Evolutionary conservation across 2,888 invertebrate species (phyloP), one percentile per base, ranked within the genome.

Genomic region (Tromatobia lineatoria): DNA sequence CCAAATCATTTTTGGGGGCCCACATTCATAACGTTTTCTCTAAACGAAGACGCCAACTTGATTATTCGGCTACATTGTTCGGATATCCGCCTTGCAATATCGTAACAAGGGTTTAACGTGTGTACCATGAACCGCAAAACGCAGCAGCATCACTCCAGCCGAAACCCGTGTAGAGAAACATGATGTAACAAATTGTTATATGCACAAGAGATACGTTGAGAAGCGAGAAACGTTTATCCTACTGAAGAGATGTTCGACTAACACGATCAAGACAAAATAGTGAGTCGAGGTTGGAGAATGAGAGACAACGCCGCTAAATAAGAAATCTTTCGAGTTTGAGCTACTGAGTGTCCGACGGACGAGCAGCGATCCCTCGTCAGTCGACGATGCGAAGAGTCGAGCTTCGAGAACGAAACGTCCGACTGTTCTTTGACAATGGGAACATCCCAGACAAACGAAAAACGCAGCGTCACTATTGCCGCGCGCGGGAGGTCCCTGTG

Each of bases 401-500:
- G 82, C 84, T 80, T 84, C 87, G 87, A 77, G 85, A 85, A 86
- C 83, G 87, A 87, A 87, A 82, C 71, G 80, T 74, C 18, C 34
- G 61, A 64, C n/a, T 3, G 3, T 11, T 64, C 15, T 42, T 80
- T 88, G 88, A 92, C 91, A 92, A 92, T 89, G 88, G 89, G 87
- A 87, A 88, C 89, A 90, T 66, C 61, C n/a, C 77, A 74, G 85
- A 87, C 87, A 86, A 85, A 86, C 86, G 85, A 85, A 85, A 90
- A 89, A 85, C 87, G 92, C 93, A 86, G 83, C 83, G 91, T 93
- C 93, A 93, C 87, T 85, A 86, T 69, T 79, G 88, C 52, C 54
- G 20, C 69, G 82, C 87, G 87, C 90, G 93, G 93, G 93, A 93
- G 93, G 93, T 93, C 93, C 88, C 61, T 87, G 61, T 38, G 2